phyloP scores from a whole-genome alignment of 2,797 vertebrate species.

The Emydoidea blandingii region DNA sequence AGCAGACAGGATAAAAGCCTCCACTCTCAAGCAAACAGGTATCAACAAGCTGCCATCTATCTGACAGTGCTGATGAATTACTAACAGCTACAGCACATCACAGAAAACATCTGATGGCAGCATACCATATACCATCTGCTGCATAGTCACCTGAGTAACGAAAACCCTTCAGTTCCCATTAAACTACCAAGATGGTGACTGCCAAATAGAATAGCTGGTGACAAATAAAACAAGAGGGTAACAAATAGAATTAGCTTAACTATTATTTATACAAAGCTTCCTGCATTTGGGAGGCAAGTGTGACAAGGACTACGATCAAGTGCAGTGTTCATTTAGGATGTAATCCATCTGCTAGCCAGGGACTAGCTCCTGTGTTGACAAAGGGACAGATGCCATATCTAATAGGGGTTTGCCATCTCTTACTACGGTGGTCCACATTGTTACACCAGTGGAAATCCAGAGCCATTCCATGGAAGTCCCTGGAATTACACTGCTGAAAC shows the following conservation, averaged over 20 bases:
- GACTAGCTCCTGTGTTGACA: not conserved
- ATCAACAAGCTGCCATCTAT: not conserved
- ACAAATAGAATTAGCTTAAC: not conserved
- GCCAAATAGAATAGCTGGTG: not conserved
- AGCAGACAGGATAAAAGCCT: not conserved
- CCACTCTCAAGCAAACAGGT: not conserved
- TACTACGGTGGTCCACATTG: not conserved
- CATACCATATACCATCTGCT: not conserved
- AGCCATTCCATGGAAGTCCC: not conserved
- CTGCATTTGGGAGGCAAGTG: not conserved
- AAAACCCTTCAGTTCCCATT: not conserved
- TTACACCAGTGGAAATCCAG: not conserved
- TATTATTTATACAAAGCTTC: not conserved
- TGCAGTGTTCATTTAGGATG: not conserved
- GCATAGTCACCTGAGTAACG: not conserved
- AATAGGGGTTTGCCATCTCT: not conserved
- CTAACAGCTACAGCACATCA: not conserved
- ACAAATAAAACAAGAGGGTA: not conserved
- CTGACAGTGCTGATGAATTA: not conserved
- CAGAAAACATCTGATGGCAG: not conserved
- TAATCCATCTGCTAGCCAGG: not conserved
- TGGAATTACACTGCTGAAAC: not conserved
- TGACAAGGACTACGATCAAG: not conserved
- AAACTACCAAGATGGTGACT: not conserved
- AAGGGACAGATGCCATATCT: not conserved